Conservation (phyloP, 2,888 invertebrate genomes). For the Dicycla oo region DNA sequence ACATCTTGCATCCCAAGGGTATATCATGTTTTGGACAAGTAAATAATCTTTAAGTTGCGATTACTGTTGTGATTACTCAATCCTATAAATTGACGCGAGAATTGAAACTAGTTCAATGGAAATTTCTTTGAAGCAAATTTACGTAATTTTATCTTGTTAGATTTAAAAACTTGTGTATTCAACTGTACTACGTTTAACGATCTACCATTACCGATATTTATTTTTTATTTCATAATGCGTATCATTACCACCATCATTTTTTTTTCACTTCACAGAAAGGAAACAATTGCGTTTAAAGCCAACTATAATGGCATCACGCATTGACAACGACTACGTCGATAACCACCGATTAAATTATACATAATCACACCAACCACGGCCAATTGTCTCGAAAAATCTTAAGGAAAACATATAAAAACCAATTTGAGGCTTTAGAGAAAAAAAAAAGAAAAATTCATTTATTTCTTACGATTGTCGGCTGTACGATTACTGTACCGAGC, state of each 20-base stretch:
- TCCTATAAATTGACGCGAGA: too few species aligned
- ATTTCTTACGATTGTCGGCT: conserved; percentile 85
- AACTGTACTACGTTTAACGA: conserved; percentile 35
- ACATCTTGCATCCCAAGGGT: too few species aligned
- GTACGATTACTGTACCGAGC: conserved; percentile 78
- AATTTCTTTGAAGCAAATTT: not conserved
- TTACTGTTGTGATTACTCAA: too few species aligned
- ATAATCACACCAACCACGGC: conserved; percentile 75
- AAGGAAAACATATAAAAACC: conserved; percentile 84
- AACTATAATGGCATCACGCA: conserved; percentile 73
- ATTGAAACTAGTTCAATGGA: not conserved
- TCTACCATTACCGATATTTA: conserved; percentile 49
- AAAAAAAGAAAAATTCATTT: conserved; percentile 82
- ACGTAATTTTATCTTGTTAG: not conserved
- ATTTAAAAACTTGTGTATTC: conserved; percentile 22
- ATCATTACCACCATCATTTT: conserved; percentile 44
- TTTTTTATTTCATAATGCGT: conserved; percentile 45
- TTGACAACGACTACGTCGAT: conserved; percentile 73
- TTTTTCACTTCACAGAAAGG: conserved; percentile 41
- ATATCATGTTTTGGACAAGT: too few species aligned
- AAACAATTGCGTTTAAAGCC: conserved; percentile 56
- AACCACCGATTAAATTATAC: conserved; percentile 76
- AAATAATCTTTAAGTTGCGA: too few species aligned
- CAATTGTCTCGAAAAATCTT: conserved; percentile 75
- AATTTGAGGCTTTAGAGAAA: conserved; percentile 75